These are phyloP conservation scores for Cheilosia vernalis DNA, from an alignment of 2,888 invertebrate species.

Conservation along the genomic window DNA sequence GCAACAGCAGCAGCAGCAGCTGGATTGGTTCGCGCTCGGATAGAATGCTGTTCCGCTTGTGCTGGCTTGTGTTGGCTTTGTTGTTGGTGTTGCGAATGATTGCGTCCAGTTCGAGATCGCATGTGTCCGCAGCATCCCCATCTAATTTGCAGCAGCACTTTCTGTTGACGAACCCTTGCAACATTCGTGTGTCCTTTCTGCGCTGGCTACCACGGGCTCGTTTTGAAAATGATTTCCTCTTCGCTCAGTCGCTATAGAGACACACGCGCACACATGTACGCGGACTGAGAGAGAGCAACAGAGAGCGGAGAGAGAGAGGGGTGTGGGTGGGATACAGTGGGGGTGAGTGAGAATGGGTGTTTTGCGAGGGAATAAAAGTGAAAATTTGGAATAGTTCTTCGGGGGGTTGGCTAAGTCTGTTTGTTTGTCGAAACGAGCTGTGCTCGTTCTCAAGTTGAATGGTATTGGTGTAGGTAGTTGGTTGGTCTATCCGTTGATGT, in stretches of 20 bases:
- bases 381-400: slow-evolving; percentile 60
- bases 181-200: slow-evolving; percentile 63
- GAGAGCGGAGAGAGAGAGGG: slow-evolving; percentile 11
- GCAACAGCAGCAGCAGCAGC: slow-evolving; percentile 58
- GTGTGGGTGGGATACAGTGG: not conserved
- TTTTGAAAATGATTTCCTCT: not conserved
- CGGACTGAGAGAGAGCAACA: slow-evolving; percentile 13
- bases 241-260: not conserved
- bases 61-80: slow-evolving; percentile 7
- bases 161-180: slow-evolving; percentile 65
- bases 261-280: slow-evolving; percentile 23
- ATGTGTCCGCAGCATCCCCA: slow-evolving; percentile 77
- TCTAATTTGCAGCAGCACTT: slow-evolving; percentile 74
- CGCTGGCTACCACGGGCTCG: slow-evolving; percentile 4
- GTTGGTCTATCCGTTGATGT: slow-evolving; percentile 49
- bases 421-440: slow-evolving; percentile 25
- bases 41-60: slow-evolving; percentile 11
- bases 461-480: slow-evolving; percentile 68
- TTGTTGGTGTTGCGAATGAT: slow-evolving; percentile 59
- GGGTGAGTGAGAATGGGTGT: slow-evolving; percentile 46
- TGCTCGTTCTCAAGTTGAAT: slow-evolving; percentile 60
- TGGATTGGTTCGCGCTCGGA: slow-evolving; percentile 8
- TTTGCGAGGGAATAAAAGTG: slow-evolving; percentile 67
- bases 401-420: slow-evolving; percentile 26
- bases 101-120: slow-evolving; percentile 71